Percentiles rank a stretch among this genome's conserved stretches.
phyloP scores from a whole-genome alignment of 2,113 vertebrate species.

The Cisticola juncidis region DNA sequence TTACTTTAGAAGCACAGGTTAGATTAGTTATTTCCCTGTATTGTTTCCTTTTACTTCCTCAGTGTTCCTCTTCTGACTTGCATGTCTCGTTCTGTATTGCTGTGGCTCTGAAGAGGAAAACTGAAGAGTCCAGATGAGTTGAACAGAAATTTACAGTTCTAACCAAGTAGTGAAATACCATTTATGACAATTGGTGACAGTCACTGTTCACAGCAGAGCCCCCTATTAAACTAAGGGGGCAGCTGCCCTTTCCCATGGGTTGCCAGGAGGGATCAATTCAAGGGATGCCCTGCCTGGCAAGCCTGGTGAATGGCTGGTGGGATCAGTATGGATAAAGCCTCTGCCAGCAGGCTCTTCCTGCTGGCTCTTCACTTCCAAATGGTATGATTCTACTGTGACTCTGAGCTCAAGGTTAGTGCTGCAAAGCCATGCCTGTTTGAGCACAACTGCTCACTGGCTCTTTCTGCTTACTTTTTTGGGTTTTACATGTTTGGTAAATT shows the following conservation, averaged over 20 bases:
- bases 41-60: conserved; percentile 59
- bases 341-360: not conserved
- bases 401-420: conserved; percentile 16
- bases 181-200: not conserved
- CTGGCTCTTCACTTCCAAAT: not conserved
- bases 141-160: conserved; percentile 9
- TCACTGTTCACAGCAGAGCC: not conserved
- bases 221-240: not conserved
- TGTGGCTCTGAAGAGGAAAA: conserved; percentile 67
- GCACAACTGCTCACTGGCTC: not conserved
- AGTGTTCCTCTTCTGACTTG: conserved; percentile 71
- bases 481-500: conserved; percentile 64
- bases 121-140: conserved; percentile 34
- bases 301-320: not conserved
- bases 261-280: not conserved
- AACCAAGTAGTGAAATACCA: conserved; percentile 31
- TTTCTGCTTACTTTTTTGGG: conserved; percentile 40
- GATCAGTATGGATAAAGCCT: not conserved
- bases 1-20: conserved; percentile 61
- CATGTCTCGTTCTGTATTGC: conserved; percentile 78
- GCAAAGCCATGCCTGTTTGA: not conserved
- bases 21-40: conserved; percentile 34
- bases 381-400: not conserved
- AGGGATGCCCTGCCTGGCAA: not conserved
- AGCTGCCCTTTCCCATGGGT: not conserved